These are phyloP conservation scores for Lasioglossum albipes DNA, from an alignment of 1,140 invertebrate species.

Conservation along the genomic window DNA sequence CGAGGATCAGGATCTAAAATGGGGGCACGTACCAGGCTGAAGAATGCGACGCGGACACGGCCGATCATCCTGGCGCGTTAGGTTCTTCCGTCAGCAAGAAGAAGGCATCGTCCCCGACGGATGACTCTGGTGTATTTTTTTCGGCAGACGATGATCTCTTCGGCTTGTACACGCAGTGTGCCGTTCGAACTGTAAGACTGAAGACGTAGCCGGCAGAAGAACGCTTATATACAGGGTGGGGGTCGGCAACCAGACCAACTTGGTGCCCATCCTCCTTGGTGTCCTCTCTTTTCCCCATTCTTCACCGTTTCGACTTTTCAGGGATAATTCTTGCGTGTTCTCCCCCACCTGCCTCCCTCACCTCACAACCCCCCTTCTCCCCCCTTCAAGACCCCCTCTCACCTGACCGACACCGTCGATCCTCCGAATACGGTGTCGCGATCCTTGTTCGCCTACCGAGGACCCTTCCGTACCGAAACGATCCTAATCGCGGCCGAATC, in stretches of 20 bases:
- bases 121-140: background rate
- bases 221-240: slow-evolving; percentile 66
- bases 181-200: slow-evolving; percentile 63
- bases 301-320: slow-evolving; percentile 42
- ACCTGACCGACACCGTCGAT: background rate
- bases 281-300: slow-evolving; percentile 60
- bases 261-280: slow-evolving; percentile 52
- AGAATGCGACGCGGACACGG: slow-evolving; percentile 40
- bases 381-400: background rate
- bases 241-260: slow-evolving; percentile 49
- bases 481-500: background rate
- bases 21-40: slow-evolving; percentile 55
- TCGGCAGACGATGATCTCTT: slow-evolving; percentile 48
- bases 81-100: slow-evolving; percentile 38
- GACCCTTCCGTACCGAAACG: slow-evolving; percentile 2
- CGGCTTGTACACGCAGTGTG: slow-evolving; percentile 45
- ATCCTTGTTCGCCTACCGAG: slow-evolving; percentile 13
- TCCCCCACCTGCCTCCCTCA: background rate
- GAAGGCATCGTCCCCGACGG: slow-evolving; percentile 43
- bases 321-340: slow-evolving; percentile 27
- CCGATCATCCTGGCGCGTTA: slow-evolving; percentile 47
- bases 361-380: background rate
- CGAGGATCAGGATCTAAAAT: too few species aligned
- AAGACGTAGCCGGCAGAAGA: slow-evolving; percentile 56
- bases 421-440: background rate